phyloP scores from a whole-genome alignment of 2,888 invertebrate genomes.

The Chrysina gloriosa region DNA sequence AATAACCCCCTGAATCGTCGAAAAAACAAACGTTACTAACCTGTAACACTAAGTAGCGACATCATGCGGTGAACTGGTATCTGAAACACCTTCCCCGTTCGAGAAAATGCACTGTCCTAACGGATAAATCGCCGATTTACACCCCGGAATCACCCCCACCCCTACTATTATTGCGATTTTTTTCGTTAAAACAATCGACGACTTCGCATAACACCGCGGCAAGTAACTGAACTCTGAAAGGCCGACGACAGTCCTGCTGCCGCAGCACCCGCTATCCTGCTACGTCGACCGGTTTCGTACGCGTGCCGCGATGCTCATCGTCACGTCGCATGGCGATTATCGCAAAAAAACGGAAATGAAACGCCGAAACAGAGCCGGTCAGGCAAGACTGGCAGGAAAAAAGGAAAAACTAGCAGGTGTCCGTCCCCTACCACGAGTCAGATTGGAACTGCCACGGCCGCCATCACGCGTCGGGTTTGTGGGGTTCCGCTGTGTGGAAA shows the following conservation, averaged over 20 bases:
- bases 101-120: background rate
- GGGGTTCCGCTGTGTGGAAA: constrained; percentile 39
- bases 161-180: too few species aligned
- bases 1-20: constrained; percentile 1
- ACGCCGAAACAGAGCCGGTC: background rate
- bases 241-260: background rate
- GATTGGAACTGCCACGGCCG: constrained; percentile 52
- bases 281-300: background rate
- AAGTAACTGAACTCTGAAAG: background rate
- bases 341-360: background rate
- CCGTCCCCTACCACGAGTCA: constrained; percentile 50
- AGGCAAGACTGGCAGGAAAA: background rate
- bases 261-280: background rate
- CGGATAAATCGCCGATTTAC: too few species aligned
- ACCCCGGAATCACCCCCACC: too few species aligned
- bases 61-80: constrained; percentile 53
- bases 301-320: background rate
- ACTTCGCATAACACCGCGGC: too few species aligned
- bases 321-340: background rate
- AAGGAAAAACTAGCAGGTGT: constrained; percentile 24
- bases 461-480: constrained; percentile 48
- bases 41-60: constrained; percentile 61
- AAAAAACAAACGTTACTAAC: constrained; percentile 50
- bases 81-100: background rate
- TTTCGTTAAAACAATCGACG: too few species aligned